Conservation (phyloP, 1,140 invertebrate species). For the Drosophila sp. region DNA sequence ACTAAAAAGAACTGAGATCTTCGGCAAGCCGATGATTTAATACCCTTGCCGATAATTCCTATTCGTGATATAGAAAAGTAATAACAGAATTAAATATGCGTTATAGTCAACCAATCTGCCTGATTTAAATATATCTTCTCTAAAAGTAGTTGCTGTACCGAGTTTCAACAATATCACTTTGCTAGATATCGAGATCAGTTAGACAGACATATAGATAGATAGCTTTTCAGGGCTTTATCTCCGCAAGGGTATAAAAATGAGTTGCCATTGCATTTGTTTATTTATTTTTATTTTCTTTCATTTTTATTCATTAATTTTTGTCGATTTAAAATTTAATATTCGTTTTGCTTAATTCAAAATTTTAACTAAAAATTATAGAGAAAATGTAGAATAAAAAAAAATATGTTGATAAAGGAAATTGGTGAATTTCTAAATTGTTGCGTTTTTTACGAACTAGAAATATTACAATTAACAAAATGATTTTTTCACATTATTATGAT, state of each 20-base stretch:
- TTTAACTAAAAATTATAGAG: conserved; percentile 62
- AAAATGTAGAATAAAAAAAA: conserved; percentile 38
- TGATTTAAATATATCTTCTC: too few species aligned
- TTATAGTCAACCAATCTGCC: neutral
- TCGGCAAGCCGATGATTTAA: conserved; percentile 13
- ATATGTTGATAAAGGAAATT: conserved; percentile 34
- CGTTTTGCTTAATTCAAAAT: conserved; percentile 67
- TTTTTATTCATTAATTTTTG: conserved; percentile 45
- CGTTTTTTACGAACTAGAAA: conserved; percentile 29
- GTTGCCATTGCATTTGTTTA: conserved; percentile 51
- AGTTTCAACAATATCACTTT: too few species aligned
- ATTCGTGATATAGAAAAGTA: neutral
- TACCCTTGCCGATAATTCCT: conserved; percentile 5
- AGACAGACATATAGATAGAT: neutral
- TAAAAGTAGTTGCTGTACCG: too few species aligned
- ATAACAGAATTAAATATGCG: neutral
- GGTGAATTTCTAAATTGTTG: conserved; percentile 10
- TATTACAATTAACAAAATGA: conserved; percentile 49
- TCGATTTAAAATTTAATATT: conserved; percentile 55
- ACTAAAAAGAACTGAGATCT: conserved; percentile 9
- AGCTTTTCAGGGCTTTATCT: neutral
- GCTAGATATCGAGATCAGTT: too few species aligned
- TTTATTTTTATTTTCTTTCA: conserved; percentile 52
- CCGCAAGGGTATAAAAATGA: conserved; percentile 18
- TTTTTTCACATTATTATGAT: conserved; percentile 27